Base-by-base conservation (phyloP, 2,113 vertebrate species). In the Alethe diademata region DNA sequence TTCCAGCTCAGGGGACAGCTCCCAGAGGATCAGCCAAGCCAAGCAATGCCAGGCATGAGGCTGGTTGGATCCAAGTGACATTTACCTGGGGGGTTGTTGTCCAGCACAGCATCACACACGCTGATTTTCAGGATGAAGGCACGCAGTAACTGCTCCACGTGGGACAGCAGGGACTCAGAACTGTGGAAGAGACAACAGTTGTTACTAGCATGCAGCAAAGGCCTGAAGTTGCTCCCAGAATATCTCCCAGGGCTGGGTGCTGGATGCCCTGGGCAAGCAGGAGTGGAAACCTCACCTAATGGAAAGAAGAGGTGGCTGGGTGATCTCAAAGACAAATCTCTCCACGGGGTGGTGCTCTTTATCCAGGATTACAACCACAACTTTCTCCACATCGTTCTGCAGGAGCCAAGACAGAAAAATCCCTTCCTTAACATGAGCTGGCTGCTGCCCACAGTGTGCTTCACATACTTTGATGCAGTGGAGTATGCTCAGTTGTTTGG, bases 71-170 rank as follows among this genome's bases (percentile, higher is more conserved):
- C 47, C 48, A 5, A 47, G 56, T 19, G 70, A 0, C 1, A 18
- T 61, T 38, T 85, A 99, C 99, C 99, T 98, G 99, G 99, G 67
- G 99, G 99, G 57, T 99, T 99, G 97, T 98, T 99, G 87, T 99
- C 99, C n/a, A 99, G 97, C 81, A 99, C 98, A 7, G 99, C 99
- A 6, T 99, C 99, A 8, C 99, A 99, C 40, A 99, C 99, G 0
- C 99, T 99, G 93, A 99, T 99, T 97, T 99, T 99, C 94, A 99
- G 97, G 93, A 99, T 99, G 93, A 99, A 99, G 25, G 99, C 99
- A 93, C 99, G 98, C 78, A 99, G 98, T 36, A 99, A 97, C 97
- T 99, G 99, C 91, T 99, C 99, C 94, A 99, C 99, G 0, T 99
- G 99, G 70, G 98, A 99, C 74, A 99, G 97, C 60, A 99, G 96